A percentile compares a stretch with the other conserved stretches of the same genome.
phyloP scores from a whole-genome alignment of 2,113 vertebrate species.

The Paramormyrops kingsleyae region DNA sequence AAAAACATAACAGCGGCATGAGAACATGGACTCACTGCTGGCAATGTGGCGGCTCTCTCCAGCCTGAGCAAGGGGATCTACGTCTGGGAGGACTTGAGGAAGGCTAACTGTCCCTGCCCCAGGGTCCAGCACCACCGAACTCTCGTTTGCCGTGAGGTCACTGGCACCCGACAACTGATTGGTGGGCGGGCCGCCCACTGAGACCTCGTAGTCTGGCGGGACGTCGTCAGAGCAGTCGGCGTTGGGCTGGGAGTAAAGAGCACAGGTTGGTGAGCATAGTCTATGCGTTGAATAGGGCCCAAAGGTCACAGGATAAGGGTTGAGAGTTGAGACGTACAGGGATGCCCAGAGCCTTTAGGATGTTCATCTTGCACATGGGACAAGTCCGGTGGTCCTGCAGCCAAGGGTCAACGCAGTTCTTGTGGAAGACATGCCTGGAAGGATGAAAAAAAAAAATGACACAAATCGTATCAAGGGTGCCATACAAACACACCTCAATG shows the following conservation, averaged over 20 bases:
- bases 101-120: constrained; percentile 61
- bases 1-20: background rate
- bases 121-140: constrained; percentile 77
- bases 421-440: constrained; percentile 93
- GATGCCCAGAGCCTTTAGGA: constrained; percentile 94
- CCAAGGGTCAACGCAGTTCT: constrained; percentile 97
- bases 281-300: background rate
- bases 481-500: background rate
- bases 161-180: constrained; percentile 83
- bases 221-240: constrained; percentile 82
- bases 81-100: constrained; percentile 68
- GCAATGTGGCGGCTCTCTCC: constrained; percentile 67
- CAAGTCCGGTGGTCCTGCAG: constrained; percentile 94
- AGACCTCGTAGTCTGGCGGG: constrained; percentile 80
- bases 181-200: constrained; percentile 70
- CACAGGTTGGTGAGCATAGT: background rate
- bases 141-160: constrained; percentile 81
- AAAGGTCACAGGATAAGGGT: background rate
- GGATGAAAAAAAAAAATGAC: constrained; percentile 32
- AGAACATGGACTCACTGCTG: constrained; percentile 69
- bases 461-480: background rate
- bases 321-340: constrained; percentile 65
- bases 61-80: constrained; percentile 57
- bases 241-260: constrained; percentile 63
- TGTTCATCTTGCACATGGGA: constrained; percentile 99